A percentile compares a stretch with the other conserved stretches of the same genome.
These are phyloP conservation scores for Rhopalosiphum padi DNA, from an alignment of 1,140 invertebrate genomes.

Conservation along the genomic window DNA sequence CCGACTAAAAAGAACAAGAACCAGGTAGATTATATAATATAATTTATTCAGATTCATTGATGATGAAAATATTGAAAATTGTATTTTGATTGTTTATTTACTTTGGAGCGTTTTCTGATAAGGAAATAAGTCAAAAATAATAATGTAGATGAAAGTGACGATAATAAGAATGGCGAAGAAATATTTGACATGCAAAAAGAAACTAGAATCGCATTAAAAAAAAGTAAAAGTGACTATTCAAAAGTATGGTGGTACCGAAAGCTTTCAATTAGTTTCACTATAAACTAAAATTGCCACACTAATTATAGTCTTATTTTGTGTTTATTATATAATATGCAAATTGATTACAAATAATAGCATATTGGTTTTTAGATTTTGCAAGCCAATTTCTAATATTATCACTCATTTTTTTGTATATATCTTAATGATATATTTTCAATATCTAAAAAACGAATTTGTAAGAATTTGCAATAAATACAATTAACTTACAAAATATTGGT, in stretches of 20 bases:
- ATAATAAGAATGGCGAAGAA: background rate
- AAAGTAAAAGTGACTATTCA: background rate
- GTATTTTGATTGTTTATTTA: background rate
- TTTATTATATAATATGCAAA: background rate
- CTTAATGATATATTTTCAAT: no score
- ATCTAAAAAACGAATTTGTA: no score
- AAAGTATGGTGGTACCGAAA: background rate
- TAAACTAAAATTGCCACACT: background rate
- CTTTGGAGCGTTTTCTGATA: background rate
- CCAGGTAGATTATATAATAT: no score
- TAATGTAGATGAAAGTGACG: background rate
- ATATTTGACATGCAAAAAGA: background rate
- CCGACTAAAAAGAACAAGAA: no score
- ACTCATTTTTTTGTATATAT: no score
- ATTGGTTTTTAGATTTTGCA: no score
- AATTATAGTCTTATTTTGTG: background rate
- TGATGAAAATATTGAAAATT: background rate
- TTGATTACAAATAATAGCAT: no score
- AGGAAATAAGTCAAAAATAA: background rate
- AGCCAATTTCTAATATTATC: no score
- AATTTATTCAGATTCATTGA: background rate
- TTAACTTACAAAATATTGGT: no score
- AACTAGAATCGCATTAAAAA: background rate
- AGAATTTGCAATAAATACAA: no score
- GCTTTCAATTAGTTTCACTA: background rate